These are phyloP conservation scores for Drosophila elegans DNA, from an alignment of 1,140 invertebrate species.

Conservation along the genomic window DNA sequence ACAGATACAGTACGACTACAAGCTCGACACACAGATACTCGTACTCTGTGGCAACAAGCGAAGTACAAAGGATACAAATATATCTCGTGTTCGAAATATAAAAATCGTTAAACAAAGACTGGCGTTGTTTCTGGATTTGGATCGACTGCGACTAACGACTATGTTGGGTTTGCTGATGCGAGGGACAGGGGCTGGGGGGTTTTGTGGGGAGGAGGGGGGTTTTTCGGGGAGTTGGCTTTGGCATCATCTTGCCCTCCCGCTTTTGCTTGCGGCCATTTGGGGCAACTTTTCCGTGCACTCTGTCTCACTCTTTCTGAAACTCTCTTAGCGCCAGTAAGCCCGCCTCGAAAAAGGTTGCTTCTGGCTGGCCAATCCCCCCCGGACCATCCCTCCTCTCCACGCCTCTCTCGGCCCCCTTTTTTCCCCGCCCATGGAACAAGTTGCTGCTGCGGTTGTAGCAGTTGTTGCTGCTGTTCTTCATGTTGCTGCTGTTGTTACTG, in stretches of 20 bases:
- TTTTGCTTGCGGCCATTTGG: conserved; percentile 58
- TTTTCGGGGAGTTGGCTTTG: conserved; percentile 17
- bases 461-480: conserved; percentile 14
- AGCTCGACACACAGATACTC: conserved; percentile 35
- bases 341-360: conserved; percentile 56
- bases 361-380: conserved; percentile 31
- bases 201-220: not conserved
- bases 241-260: conserved; percentile 67
- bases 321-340: conserved; percentile 67
- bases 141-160: conserved; percentile 64
- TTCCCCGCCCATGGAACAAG: conserved; percentile 21
- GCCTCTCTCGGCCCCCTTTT: not conserved
- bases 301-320: conserved; percentile 19
- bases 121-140: conserved; percentile 79
- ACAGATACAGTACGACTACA: conserved; percentile 48
- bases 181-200: not conserved
- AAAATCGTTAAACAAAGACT: conserved; percentile 83
- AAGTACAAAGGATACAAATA: conserved; percentile 83
- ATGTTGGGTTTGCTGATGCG: not conserved
- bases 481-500: conserved; percentile 9
- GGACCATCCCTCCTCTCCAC: not conserved
- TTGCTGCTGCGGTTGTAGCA: conserved; percentile 47
- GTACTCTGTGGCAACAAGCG: conserved; percentile 64
- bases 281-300: conserved; percentile 40
- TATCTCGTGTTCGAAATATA: conserved; percentile 83